Base-by-base conservation (phyloP, 2,113 vertebrate genomes). In the Mustela lutreola region DNA sequence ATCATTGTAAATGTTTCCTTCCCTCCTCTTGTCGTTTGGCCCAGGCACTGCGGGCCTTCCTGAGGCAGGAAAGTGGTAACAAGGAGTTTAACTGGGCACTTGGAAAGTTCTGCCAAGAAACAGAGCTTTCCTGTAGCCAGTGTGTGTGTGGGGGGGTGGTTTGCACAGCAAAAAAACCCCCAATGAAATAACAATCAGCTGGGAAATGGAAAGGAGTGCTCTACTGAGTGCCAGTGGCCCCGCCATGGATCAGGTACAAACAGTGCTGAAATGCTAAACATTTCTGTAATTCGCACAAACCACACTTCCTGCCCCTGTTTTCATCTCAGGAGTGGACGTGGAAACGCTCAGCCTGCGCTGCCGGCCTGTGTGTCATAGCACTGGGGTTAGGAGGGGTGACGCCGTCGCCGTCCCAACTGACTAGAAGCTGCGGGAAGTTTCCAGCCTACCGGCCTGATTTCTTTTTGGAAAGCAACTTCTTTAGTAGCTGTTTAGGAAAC, bases 1-100 rank as follows among this genome's bases (percentile, higher is more conserved):
- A 95, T 97, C 96, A 95, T 79, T 98, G 97, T 97, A 97, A 97
- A 96, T 75, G 87, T 91, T 98, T 97, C 97, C 95, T 97, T 96
- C 96, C 97, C 95, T 95, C 92, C 90, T 78, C 96, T 95, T 79
- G 96, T 98, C 95, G 28, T 97, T 97, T 97, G 97, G 94, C 96
- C 39, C 0, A 31, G 53, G 75, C 89, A 85, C 97, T 3, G 16
- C 91, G 71, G 97, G 92, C 97, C 97, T 98, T 98, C 97, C 97
- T 95, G 98, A 88, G 84, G 65, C 97, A 97, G 97, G 98, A 97
- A 98, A 96, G 92, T 88, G 76, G 89, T 95, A 97, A 97, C 95
- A 96, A 95, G 94, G 92, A 97, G 67, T 95, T 97, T 96, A 95
- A 95, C 97, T 79, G 95, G 97, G 95, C 65, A 24, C 81, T 94